Evolutionary conservation across 1,140 invertebrate species (phyloP).

Genomic region (Saccostrea cuccullata): DNA sequence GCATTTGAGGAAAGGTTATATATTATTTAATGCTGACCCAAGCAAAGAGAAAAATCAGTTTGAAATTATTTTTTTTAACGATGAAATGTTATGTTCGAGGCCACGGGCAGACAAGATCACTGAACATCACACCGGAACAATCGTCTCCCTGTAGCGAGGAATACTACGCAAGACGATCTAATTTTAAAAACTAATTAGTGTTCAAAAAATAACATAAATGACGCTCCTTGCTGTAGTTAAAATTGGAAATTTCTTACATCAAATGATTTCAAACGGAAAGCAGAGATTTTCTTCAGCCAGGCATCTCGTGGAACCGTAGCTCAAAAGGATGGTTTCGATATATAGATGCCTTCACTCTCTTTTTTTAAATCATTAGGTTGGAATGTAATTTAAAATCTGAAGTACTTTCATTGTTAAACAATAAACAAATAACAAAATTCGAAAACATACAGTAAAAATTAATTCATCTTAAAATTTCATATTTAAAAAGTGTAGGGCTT

Average conservation of each 20-base stretch:
- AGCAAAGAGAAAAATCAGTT: not conserved
- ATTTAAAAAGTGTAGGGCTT: no score
- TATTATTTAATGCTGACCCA: not conserved
- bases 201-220: not conserved
- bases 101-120: not conserved
- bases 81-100: not conserved
- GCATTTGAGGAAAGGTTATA: not conserved
- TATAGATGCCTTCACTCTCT: no score
- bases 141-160: not conserved
- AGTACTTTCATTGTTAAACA: no score
- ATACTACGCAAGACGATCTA: not conserved
- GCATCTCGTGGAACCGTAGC: not conserved
- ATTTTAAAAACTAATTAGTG: not conserved
- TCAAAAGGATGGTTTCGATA: no score
- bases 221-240: not conserved
- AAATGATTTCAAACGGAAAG: not conserved
- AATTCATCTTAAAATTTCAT: no score
- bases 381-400: no score
- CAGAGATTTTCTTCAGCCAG: not conserved
- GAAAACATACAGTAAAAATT: no score
- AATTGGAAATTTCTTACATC: not conserved
- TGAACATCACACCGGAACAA: not conserved
- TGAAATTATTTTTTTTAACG: not conserved
- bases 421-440: no score
- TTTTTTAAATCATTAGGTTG: no score